Percentiles rank a stretch among this genome's conserved stretches.
Conservation (phyloP, 64 coral and sea anemone genomes). For the Montipora foliosa region DNA sequence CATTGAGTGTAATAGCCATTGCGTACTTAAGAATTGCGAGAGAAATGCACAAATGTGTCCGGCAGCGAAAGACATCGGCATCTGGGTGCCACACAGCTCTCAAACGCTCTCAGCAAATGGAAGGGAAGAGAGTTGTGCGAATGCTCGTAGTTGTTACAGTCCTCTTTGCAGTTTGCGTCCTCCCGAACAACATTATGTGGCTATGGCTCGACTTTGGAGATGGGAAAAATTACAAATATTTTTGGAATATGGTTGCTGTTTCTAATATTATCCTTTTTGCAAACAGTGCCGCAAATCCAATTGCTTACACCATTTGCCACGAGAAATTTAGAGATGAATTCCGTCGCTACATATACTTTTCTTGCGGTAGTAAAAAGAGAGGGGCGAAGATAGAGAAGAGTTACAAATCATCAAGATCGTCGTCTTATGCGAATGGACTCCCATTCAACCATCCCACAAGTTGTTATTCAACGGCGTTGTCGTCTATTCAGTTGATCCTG, state of each 20-base stretch:
- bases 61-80: constrained; percentile 36
- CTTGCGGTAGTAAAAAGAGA: constrained; percentile 35
- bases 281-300: constrained; percentile 90
- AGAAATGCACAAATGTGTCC: constrained; percentile 43
- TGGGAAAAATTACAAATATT: constrained; percentile 44
- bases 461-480: background rate
- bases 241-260: constrained; percentile 84
- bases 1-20: constrained; percentile 65
- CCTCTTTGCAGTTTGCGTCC: constrained; percentile 83
- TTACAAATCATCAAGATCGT: background rate
- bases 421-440: background rate
- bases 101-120: constrained; percentile 16
- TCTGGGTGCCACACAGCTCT: constrained; percentile 1
- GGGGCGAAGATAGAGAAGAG: background rate
- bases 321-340: constrained; percentile 88
- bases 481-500: background rate
- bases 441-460: background rate
- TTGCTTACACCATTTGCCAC: constrained; percentile 79
- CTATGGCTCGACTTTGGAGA: constrained; percentile 91
- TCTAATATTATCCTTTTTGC: constrained; percentile 83
- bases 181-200: constrained; percentile 88
- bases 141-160: constrained; percentile 90
- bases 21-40: constrained; percentile 78
- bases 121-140: constrained; percentile 76
- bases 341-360: constrained; percentile 29